phyloP scores from a whole-genome alignment of 1,140 invertebrate genomes.

The Scaptomyza montana region DNA sequence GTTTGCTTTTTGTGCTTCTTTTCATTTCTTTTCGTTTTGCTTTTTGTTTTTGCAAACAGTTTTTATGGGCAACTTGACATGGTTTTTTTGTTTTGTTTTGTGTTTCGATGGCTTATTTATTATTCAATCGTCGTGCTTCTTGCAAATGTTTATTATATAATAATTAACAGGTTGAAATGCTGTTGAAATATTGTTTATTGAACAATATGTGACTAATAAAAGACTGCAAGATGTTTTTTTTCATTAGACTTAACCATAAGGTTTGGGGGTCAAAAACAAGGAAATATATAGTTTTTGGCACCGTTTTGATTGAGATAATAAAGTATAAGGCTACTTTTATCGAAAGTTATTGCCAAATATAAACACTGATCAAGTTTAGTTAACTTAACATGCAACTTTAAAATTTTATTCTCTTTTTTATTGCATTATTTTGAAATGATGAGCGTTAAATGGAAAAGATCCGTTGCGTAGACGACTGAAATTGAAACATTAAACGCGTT shows the following conservation, averaged over 20 bases:
- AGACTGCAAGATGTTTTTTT: conserved; percentile 30
- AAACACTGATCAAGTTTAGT: background rate
- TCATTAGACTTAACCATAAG: conserved; percentile 14
- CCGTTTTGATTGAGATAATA: no score
- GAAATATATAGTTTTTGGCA: no score
- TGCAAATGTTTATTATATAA: conserved; percentile 66
- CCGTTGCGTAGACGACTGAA: no score
- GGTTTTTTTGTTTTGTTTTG: conserved; percentile 45
- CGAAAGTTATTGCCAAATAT: no score
- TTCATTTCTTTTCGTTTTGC: background rate
- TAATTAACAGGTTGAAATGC: conserved; percentile 55
- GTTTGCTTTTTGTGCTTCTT: conserved; percentile 29
- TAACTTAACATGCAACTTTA: background rate
- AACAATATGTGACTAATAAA: conserved; percentile 44
- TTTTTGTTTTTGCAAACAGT: conserved; percentile 60
- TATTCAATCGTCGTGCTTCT: conserved; percentile 56
- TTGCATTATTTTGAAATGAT: no score
- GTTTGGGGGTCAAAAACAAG: no score
- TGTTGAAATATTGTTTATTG: conserved; percentile 59
- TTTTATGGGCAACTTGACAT: conserved; percentile 71
- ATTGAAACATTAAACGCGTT: no score
- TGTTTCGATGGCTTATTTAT: conserved; percentile 55
- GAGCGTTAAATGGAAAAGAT: no score
- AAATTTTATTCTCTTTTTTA: no score
- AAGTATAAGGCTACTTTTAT: no score